Evolutionary conservation across 1,140 invertebrate species (phyloP).

Genomic region (Spodoptera frugiperda): DNA sequence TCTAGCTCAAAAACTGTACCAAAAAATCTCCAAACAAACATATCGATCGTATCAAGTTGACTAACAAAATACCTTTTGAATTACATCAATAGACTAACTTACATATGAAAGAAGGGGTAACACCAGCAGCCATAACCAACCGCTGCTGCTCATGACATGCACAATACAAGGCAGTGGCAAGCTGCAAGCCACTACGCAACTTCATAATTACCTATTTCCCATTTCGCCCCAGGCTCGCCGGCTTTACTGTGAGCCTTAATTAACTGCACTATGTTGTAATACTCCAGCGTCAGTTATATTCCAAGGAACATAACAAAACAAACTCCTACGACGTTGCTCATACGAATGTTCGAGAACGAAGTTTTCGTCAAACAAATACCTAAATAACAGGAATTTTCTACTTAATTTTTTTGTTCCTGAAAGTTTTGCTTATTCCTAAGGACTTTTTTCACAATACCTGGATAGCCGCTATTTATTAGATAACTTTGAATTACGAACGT

Average conservation of each 20-base stretch:
- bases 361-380: constrained; percentile 10
- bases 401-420: background rate
- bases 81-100: no score
- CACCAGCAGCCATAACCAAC: no score
- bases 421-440: no score
- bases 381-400: background rate
- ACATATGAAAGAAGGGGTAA: no score
- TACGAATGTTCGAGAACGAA: constrained; percentile 11
- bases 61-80: no score
- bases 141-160: constrained; percentile 45
- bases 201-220: constrained; percentile 83
- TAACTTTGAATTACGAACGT: no score
- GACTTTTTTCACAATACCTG: no score
- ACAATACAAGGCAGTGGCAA: constrained; percentile 45
- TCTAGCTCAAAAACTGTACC: no score
- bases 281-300: constrained; percentile 50
- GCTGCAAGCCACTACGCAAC: constrained; percentile 75
- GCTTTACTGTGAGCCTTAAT: constrained; percentile 74
- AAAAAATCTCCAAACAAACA: no score
- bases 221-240: constrained; percentile 68
- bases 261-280: constrained; percentile 69
- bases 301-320: constrained; percentile 52
- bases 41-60: no score
- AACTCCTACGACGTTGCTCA: constrained; percentile 30
- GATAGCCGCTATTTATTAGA: no score